A percentile compares a stretch with the other conserved stretches of the same genome.
Conservation (phyloP, 2,888 invertebrate species). For the Caenorhabditis drosophilae region DNA sequence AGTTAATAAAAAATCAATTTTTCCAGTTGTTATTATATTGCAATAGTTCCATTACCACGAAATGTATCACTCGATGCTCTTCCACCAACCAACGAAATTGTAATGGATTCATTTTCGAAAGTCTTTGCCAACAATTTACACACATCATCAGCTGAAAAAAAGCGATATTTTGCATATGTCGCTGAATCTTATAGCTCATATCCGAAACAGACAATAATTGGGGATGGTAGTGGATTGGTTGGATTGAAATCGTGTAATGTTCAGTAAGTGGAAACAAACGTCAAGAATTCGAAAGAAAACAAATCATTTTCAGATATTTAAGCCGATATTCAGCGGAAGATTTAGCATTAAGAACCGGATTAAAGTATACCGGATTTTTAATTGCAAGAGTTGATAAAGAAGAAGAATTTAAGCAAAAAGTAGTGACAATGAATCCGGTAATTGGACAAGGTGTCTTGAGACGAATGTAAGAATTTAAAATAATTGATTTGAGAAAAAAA, state of each 20-base stretch:
- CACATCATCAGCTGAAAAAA: conserved; percentile 39
- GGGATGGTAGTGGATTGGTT: conserved; percentile 52
- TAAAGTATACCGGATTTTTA: conserved; percentile 68
- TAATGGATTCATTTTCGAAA: conserved; percentile 58
- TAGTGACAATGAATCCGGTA: not conserved
- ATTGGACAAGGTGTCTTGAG: conserved; percentile 6
- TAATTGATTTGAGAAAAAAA: not conserved
- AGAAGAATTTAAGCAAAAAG: conserved; percentile 29
- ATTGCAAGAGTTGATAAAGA: conserved; percentile 67
- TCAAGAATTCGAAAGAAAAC: too few relatives aligned
- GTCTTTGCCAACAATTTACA: conserved; percentile 62
- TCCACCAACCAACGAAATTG: conserved; percentile 56
- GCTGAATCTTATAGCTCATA: conserved; percentile 65
- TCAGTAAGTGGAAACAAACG: too few relatives aligned
- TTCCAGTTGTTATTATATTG: conserved; percentile 68
- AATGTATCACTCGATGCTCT: conserved; percentile 60
- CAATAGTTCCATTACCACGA: conserved; percentile 62
- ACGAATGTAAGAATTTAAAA: conserved; percentile 13
- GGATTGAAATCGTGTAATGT: conserved; percentile 60
- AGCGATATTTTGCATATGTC: conserved; percentile 66
- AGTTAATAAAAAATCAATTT: too few relatives aligned
- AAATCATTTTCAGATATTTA: too few relatives aligned
- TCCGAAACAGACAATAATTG: conserved; percentile 62
- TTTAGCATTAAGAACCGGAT: conserved; percentile 48
- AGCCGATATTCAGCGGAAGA: conserved; percentile 60